A percentile compares a stretch with the other conserved stretches of the same genome.
These are phyloP conservation scores for Caenorhabditis elegans DNA, from an alignment of 1,140 invertebrate genomes.

Conservation along the genomic window WBcel235 BX284602.5:10110001-10110500, in stretches of 20 bases:
- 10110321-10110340: not conserved
- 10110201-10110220: constrained; percentile 2
- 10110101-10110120: constrained; percentile 69
- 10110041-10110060: constrained; percentile 70
- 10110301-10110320: not conserved
- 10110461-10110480: constrained; percentile 64
- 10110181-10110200: constrained; percentile 46
- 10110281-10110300: not conserved
- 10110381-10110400: constrained; percentile 59
- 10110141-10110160: constrained; percentile 69
- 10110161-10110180: constrained; percentile 67
- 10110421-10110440: constrained; percentile 70
- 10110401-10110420: constrained; percentile 65
- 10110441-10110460: constrained; percentile 67
- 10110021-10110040: constrained; percentile 69
- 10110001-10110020: constrained; percentile 67
- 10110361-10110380: constrained; percentile 51
- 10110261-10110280: constrained; percentile 68
- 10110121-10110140: constrained; percentile 70
- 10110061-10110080: constrained; percentile 70
- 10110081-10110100: constrained; percentile 69
- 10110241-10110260: constrained; percentile 48
- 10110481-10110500: constrained; percentile 66
- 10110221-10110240: constrained; percentile 15
- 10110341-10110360: not conserved